Base-by-base conservation (phyloP, 2,888 invertebrate genomes). In the Sesamia inferens region DNA sequence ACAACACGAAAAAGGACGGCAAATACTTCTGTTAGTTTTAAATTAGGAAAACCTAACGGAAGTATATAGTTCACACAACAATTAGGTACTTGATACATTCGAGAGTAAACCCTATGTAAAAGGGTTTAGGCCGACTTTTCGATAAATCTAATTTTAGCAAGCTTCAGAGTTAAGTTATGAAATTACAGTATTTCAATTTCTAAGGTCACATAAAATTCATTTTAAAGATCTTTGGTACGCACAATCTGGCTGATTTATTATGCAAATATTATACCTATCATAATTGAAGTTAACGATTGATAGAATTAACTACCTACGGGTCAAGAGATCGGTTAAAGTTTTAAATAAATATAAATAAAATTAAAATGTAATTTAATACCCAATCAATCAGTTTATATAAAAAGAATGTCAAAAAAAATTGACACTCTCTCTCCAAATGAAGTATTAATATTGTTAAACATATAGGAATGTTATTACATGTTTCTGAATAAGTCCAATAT, bases 1-100 rank as follows among this genome's bases (percentile, higher is more conserved):
- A 75, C 78, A 78, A 82, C 79, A 61, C 68, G 68, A 55, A 51
- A 24, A 54, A 66, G 81, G 82, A 82, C 81, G 81, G 79, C 71
- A 59, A 68, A 70, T 78, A 81, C 54, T 51, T 48, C 10, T 57
- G 14, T 55, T 51, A 44, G 11, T 39, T 24, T 47, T 11, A 11
- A 31, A 24, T 39, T 2, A 16, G 48, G 22, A 68, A 68, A 67
- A 57, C 2, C 47, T 48, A 31, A 62, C 16, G 6, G 55, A 62
- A 57, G 13, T 51, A 10, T n/a, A 22, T 44, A 51, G 44, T 39
- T 76, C 7, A 42, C 11, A 62, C 55, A 62, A 62, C 55, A 55
- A 42, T 58, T 31, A 24, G 11, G 59, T 65, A 51, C 22, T 48
- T 19, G 7, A 24, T 63, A 59, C 55, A 48, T 54, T 14, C n/a